These are phyloP conservation scores for Clarias pachynema DNA, from an alignment of 2,797 vertebrate species.

Conservation along the genomic window DNA sequence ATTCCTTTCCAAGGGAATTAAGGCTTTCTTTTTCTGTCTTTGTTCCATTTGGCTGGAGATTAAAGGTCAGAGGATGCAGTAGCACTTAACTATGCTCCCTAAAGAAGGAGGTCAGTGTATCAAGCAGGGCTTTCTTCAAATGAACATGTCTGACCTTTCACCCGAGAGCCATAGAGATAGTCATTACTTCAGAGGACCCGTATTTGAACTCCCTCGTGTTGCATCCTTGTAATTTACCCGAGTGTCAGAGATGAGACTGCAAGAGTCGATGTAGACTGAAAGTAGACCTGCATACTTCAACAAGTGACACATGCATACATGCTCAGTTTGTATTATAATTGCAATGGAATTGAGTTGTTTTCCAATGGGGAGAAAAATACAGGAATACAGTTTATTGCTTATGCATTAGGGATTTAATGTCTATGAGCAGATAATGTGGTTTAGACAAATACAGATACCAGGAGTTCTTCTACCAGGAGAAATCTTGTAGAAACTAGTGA, in stretches of 20 bases:
- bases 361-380: background rate
- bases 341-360: background rate
- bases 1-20: background rate
- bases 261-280: background rate
- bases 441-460: background rate
- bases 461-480: background rate
- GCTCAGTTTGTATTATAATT: background rate
- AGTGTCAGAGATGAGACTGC: slow-evolving; percentile 23
- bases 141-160: slow-evolving; percentile 39
- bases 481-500: background rate
- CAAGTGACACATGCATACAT: background rate
- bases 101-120: slow-evolving; percentile 34
- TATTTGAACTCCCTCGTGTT: slow-evolving; percentile 39
- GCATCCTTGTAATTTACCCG: slow-evolving; percentile 32
- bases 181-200: slow-evolving; percentile 5
- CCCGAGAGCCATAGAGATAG: slow-evolving; percentile 3
- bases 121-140: slow-evolving; percentile 33
- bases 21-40: slow-evolving; percentile 7
- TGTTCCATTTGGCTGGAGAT: slow-evolving; percentile 28
- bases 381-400: background rate
- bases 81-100: slow-evolving; percentile 42
- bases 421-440: background rate
- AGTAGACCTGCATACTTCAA: background rate
- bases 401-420: background rate
- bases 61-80: slow-evolving; percentile 32